Conservation (phyloP, 2,113 vertebrate species). For the Scalopus aquaticus region DNA sequence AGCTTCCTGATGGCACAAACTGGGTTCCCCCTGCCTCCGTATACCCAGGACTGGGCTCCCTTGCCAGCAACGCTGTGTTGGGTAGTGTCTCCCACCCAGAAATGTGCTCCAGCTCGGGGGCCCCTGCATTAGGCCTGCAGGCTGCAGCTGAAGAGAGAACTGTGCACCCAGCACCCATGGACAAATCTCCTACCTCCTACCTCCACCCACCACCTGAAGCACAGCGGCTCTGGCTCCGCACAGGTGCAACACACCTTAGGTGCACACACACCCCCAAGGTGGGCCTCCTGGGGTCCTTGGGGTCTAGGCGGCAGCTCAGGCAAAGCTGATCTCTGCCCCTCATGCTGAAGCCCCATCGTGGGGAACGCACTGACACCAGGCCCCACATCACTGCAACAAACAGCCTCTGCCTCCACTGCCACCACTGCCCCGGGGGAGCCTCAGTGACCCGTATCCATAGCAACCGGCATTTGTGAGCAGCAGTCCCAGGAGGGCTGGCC, state of each 20-base stretch:
- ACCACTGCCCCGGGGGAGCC: conserved; percentile 52
- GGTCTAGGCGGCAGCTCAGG: not conserved
- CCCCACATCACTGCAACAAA: not conserved
- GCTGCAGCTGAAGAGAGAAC: not conserved
- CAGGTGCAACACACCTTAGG: not conserved
- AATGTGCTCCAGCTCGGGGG: rapidly evolving
- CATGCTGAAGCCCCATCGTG: not conserved
- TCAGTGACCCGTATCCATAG: conserved; percentile 74
- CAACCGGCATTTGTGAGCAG: conserved; percentile 69
- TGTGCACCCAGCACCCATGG: not conserved
- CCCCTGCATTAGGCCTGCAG: not conserved
- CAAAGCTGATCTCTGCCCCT: not conserved
- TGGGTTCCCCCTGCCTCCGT: not conserved
- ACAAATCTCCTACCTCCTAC: not conserved
- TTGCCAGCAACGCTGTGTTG: not conserved
- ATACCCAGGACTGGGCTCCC: not conserved
- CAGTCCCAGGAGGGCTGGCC: not conserved
- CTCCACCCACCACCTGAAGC: not conserved
- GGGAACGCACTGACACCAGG: not conserved
- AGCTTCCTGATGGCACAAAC: not conserved
- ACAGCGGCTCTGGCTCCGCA: not conserved
- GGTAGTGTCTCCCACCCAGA: not conserved
- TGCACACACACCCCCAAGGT: not conserved
- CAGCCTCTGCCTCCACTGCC: not conserved
- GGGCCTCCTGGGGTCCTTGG: not conserved